Evolutionary conservation across 2,113 vertebrate genomes (phyloP), one percentile per base, ranked within the genome.

Genomic region (Ailuropoda melanoleuca): DNA sequence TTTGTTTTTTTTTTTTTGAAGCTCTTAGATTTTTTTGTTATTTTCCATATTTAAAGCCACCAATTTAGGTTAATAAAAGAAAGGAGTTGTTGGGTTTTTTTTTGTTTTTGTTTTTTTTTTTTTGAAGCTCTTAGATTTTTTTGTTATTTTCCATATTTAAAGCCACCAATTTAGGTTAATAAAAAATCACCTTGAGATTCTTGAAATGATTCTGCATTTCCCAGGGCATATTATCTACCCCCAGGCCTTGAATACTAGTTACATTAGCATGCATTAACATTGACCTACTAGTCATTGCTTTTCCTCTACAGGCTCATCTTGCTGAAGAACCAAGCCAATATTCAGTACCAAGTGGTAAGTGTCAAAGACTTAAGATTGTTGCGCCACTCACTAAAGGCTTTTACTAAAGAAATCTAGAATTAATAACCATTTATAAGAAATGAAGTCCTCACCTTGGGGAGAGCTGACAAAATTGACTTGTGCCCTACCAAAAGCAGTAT

Each of bases 341-440:
- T 24, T 53, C 17, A 88, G 29, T 56, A 48, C 50, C 60, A 85
- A 97, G 97, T 68, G 96, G 95, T 77, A 97, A 95, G 56, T 97
- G 85, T 95, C 90, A 98, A 98, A 98, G n/a, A 46, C 75, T 93
- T 95, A 77, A 95, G 64, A 87, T 19, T 70, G 50, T 83, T 94
- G 97, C 93, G 77, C 84, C 93, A 97, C 82, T 97, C 95, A 83
- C 46, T 96, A 53, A 21, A 95, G 29, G 50, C 50, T 98, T 23
- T 95, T 96, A 97, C 62, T 77, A 96, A 96, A 90, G 48, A 98
- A 97, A 98, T 94, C 60, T 82, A 68, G 43, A 87, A 92, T 95
- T 98, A 97, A 97, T 92, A 86, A 86, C 53, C 60, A 60, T 94
- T 98, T 90, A 95, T 89, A 97, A 96, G 87, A 97, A 80, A 96